A percentile compares a stretch with the other conserved stretches of the same genome.
Evolutionary conservation across 2,113 vertebrate species (phyloP).

Genomic region (Siniperca knerii): DNA sequence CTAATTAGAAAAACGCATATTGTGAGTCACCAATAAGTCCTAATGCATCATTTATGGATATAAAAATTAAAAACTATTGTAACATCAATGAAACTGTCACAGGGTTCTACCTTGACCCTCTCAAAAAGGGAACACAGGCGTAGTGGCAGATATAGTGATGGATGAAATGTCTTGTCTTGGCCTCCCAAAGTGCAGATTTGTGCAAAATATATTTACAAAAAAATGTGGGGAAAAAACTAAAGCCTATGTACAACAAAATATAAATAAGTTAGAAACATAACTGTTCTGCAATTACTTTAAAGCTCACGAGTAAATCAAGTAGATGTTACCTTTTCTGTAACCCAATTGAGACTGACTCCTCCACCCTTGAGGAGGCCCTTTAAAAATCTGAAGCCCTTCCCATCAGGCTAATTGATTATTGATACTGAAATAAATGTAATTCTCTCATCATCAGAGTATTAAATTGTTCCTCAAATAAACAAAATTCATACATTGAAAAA

Average conservation of each 20-base stretch:
- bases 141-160: neutral
- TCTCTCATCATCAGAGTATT: neutral
- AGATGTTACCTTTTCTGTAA: no score
- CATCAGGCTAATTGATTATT: neutral
- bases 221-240: no score
- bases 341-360: no score
- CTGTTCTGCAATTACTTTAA: no score
- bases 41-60: neutral
- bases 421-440: neutral
- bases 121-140: neutral
- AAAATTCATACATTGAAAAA: neutral
- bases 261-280: no score
- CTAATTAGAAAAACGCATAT: neutral
- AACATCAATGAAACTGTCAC: neutral
- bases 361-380: neutral
- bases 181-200: no score
- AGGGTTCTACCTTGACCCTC: neutral
- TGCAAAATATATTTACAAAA: no score
- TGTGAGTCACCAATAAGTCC: neutral
- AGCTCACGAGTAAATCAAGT: no score
- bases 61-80: neutral
- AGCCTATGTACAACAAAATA: no score
- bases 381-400: neutral
- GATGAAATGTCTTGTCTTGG: neutral
- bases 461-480: neutral